These are phyloP conservation scores for Philantomba maxwellii DNA, from an alignment of 2,113 vertebrate species.

Conservation along the genomic window DNA sequence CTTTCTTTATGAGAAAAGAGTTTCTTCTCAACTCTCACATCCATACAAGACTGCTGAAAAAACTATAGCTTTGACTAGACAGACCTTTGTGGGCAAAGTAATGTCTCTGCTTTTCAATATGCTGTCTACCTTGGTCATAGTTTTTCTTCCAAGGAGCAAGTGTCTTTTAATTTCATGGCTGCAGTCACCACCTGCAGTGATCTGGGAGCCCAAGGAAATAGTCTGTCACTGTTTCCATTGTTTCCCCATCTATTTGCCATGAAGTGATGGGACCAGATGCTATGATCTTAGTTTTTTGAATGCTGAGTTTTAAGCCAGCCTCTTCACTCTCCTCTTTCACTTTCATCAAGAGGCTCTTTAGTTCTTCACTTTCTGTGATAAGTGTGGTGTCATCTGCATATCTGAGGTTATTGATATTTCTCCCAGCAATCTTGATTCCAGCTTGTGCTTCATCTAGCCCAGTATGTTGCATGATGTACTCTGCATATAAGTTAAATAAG, in stretches of 20 bases:
- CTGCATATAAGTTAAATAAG: not conserved
- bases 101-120: not conserved
- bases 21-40: not conserved
- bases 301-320: not conserved
- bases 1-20: not conserved
- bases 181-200: not conserved
- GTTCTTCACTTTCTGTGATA: not conserved
- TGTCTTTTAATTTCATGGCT: not conserved
- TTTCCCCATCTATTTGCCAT: not conserved
- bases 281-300: not conserved
- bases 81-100: not conserved
- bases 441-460: not conserved
- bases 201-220: not conserved
- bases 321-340: not conserved
- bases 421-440: not conserved
- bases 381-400: not conserved
- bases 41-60: not conserved
- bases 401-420: not conserved
- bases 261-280: not conserved
- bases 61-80: not conserved
- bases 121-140: not conserved
- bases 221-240: not conserved
- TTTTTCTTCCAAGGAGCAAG: not conserved
- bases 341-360: not conserved
- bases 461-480: not conserved